Evolutionary conservation across 2,797 vertebrate species (phyloP), one percentile per base, ranked within the genome.

Genomic region (Pipistrellus pygmaeus): DNA sequence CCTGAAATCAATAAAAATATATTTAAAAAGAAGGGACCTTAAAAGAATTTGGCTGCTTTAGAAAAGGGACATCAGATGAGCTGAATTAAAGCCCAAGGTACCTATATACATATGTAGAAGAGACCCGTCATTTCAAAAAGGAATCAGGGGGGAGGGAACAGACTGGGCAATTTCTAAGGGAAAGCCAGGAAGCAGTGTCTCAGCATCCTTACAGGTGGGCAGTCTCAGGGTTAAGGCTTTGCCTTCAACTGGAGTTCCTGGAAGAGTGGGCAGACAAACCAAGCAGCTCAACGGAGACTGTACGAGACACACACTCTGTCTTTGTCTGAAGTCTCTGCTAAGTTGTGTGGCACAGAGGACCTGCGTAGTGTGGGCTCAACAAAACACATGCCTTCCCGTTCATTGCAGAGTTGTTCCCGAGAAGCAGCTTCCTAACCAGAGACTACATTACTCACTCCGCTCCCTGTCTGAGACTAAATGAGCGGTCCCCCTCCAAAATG

Each of bases 31-130:
- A 92, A 72, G 68, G 44, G 18, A 41, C 73, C 77, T 80, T 71
- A 17, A 76, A 51, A 60, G 51, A 84, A 32, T 86, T 32, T 25
- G n/a, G 60, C 11, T 72, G 17, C 62, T 72, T 91, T 85, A 88
- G 53, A 88, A 82, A 88, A 35, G 41, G 15, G 6, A 60, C 10
- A 60, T 11, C 27, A 18, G 8, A 75, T 51, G 44, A 83, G 12
- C 46, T 81, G 41, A 88, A 38, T 85, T 90, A 88, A 95, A 92
- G 80, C 18, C 14, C 51, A 93, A 85, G 25, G 35, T 69, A 84
- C 51, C 57, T 48, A 76, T 11, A 81, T 8, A 75, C 14, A 25
- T 44, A 75, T 18, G 35, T 44, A 60, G 32, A 81, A 41, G 30
- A 91, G 30, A 88, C 10, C 15, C 48, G 57, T 48, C 55, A 71